phyloP scores from a whole-genome alignment of 2,113 vertebrate genomes.

The Garra rufa region DNA sequence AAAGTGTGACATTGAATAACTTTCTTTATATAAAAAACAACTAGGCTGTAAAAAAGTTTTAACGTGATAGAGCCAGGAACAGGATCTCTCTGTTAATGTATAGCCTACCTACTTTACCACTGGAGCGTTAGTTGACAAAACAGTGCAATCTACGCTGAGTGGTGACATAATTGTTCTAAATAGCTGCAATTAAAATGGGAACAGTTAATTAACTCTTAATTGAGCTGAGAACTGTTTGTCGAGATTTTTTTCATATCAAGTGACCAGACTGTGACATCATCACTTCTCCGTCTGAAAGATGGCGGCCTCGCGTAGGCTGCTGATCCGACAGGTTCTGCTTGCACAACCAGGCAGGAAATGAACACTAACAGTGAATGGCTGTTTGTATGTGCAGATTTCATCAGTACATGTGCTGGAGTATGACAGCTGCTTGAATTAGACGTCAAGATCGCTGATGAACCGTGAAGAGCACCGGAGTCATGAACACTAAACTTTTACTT shows the following conservation, averaged over 20 bases:
- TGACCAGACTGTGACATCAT: constrained; percentile 29
- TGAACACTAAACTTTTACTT: background rate
- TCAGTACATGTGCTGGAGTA: background rate
- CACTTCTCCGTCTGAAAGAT: constrained; percentile 35
- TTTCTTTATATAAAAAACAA: background rate
- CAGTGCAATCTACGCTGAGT: constrained; percentile 28
- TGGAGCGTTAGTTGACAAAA: constrained; percentile 49
- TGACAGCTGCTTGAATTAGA: constrained; percentile 15
- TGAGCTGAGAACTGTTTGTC: constrained; percentile 46
- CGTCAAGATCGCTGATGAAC: background rate
- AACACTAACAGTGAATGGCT: background rate
- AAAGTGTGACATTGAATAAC: background rate
- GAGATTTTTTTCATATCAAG: constrained; percentile 19
- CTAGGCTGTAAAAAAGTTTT: background rate
- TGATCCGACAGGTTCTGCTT: constrained; percentile 61
- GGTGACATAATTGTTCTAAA: constrained; percentile 48
- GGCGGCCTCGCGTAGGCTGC: constrained; percentile 34
- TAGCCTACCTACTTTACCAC: constrained; percentile 5
- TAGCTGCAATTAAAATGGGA: constrained; percentile 42
- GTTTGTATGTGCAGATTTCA: background rate
- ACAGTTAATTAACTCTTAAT: constrained; percentile 20
- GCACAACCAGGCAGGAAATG: background rate
- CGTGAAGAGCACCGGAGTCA: background rate
- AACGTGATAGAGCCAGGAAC: background rate
- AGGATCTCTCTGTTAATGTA: background rate